Evolutionary conservation across 2,888 invertebrate genomes (phyloP).

Genomic region (Syrphus vitripennis): DNA sequence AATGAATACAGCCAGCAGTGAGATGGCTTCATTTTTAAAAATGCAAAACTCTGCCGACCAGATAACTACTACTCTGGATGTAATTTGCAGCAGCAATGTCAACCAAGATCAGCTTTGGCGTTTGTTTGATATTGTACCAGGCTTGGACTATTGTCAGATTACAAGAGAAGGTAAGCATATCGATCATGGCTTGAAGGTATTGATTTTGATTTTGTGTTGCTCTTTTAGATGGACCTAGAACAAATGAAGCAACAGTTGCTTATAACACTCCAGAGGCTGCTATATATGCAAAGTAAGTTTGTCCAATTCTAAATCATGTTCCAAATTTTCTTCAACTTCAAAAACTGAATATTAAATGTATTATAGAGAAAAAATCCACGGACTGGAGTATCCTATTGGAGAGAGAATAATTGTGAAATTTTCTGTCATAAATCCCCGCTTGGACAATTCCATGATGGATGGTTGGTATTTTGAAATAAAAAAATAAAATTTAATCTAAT

Average conservation of each 20-base stretch:
- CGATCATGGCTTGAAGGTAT: neutral
- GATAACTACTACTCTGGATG: slow-evolving; percentile 84
- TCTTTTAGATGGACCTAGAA: slow-evolving; percentile 78
- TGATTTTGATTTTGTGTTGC: neutral
- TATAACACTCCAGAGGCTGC: slow-evolving; percentile 88
- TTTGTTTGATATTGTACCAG: slow-evolving; percentile 93
- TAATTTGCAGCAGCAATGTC: slow-evolving; percentile 86
- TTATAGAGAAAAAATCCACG: slow-evolving; percentile 92
- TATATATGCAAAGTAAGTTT: slow-evolving; percentile 81
- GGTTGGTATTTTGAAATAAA: slow-evolving; percentile 73
- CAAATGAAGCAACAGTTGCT: slow-evolving; percentile 85
- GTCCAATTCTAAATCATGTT: too few relatives aligned
- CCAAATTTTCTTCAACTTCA: too few relatives aligned
- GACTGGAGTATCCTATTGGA: slow-evolving; percentile 96
- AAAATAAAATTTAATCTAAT: neutral
- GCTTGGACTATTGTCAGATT: slow-evolving; percentile 85
- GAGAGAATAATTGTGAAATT: slow-evolving; percentile 85
- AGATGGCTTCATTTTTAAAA: slow-evolving; percentile 78
- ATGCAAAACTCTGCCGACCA: slow-evolving; percentile 78
- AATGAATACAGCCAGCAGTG: slow-evolving; percentile 71
- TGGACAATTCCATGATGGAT: slow-evolving; percentile 79
- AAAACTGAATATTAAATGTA: neutral
- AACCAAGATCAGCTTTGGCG: slow-evolving; percentile 90
- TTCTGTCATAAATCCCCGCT: slow-evolving; percentile 77
- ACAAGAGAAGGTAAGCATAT: slow-evolving; percentile 79